These are phyloP conservation scores for Brenthis daphne DNA, from an alignment of 2,888 invertebrate genomes.

Conservation along the genomic window DNA sequence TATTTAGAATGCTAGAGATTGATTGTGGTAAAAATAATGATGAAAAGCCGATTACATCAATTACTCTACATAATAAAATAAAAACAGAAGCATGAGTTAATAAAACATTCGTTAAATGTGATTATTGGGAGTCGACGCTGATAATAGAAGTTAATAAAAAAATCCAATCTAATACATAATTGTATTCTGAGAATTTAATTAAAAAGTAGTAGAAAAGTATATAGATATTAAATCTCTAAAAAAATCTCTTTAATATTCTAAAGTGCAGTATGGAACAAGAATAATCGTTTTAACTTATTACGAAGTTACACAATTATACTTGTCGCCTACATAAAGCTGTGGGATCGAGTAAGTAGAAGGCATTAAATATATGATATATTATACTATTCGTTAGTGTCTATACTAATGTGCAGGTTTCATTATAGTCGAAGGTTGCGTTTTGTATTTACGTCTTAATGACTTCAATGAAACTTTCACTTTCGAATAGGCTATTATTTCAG, in stretches of 20 bases:
- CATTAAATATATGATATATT: slow-evolving; percentile 16
- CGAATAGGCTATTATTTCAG: slow-evolving; percentile 27
- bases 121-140: too few species aligned
- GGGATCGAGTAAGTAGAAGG: background rate
- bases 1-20: too few species aligned
- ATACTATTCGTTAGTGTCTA: slow-evolving; percentile 3
- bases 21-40: too few species aligned
- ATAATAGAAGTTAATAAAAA: too few species aligned
- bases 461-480: slow-evolving; percentile 34
- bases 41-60: too few species aligned
- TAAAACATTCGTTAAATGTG: too few species aligned
- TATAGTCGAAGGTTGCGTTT: slow-evolving; percentile 18
- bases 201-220: too few species aligned
- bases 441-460: slow-evolving; percentile 14
- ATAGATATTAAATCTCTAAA: too few species aligned
- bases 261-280: background rate
- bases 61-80: too few species aligned
- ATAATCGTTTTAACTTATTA: background rate
- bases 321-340: background rate
- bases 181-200: too few species aligned
- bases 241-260: background rate
- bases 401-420: slow-evolving; percentile 4
- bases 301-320: background rate
- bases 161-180: too few species aligned
- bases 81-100: too few species aligned